Evolutionary conservation across 2,797 vertebrate genomes (phyloP).

Genomic region (Oophaga sylvatica): DNA sequence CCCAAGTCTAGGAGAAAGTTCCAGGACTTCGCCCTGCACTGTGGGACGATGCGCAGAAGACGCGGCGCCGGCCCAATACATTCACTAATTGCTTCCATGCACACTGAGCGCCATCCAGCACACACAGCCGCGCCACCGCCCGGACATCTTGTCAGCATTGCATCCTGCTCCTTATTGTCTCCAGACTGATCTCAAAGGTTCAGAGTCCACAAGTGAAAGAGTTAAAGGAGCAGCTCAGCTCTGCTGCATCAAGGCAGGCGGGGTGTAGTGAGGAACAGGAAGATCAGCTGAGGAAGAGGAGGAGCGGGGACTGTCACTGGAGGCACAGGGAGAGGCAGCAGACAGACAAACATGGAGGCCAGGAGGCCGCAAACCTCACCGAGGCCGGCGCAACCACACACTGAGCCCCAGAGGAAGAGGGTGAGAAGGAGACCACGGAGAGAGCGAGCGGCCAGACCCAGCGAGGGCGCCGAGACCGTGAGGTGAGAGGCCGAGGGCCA

Average conservation of each 20-base stretch:
- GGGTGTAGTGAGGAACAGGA: neutral
- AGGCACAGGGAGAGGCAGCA: neutral
- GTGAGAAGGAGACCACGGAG: neutral
- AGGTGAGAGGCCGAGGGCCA: neutral
- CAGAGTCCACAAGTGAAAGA: neutral
- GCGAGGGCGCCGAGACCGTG: neutral
- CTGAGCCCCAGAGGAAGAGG: constrained; percentile 17
- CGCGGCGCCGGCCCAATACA: neutral
- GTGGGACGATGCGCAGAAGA: too few species aligned
- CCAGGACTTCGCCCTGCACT: neutral
- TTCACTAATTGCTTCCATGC: neutral
- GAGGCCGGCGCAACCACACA: constrained; percentile 34
- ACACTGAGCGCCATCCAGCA: neutral
- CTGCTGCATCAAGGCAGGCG: neutral
- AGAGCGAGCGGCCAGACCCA: neutral
- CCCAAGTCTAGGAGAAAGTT: neutral
- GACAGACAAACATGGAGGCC: constrained; percentile 5
- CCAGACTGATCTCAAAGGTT: neutral
- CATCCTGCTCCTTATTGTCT: too few species aligned
- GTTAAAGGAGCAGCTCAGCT: neutral
- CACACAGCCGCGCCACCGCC: too few species aligned
- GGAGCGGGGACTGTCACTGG: too few species aligned
- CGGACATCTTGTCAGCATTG: too few species aligned
- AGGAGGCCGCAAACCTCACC: neutral
- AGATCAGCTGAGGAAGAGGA: neutral